Percentiles rank a stretch among this genome's conserved stretches.
Conservation (phyloP, 1,140 invertebrate genomes). For the Lordiphosa mommai region DNA sequence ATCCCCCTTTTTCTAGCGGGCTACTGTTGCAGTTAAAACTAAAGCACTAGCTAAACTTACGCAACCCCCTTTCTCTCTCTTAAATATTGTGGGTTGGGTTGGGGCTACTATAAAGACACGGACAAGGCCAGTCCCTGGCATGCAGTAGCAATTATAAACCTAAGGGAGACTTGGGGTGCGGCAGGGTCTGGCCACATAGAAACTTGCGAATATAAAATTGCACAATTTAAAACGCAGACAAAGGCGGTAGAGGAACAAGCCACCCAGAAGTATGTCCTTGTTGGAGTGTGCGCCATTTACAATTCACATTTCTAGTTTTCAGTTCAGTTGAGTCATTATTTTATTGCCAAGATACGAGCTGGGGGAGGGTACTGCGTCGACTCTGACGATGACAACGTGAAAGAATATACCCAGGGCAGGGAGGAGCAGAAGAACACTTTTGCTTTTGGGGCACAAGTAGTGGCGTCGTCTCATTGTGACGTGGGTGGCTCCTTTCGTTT, state of each 20-base stretch:
- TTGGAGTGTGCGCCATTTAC: slow-evolving; percentile 61
- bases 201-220: slow-evolving; percentile 77
- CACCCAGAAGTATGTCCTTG: slow-evolving; percentile 6
- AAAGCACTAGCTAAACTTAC: slow-evolving; percentile 50
- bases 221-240: slow-evolving; percentile 71
- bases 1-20: too few species aligned
- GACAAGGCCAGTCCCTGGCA: slow-evolving; percentile 45
- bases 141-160: slow-evolving; percentile 60
- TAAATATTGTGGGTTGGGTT: background rate
- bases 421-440: slow-evolving; percentile 50
- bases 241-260: slow-evolving; percentile 4
- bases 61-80: slow-evolving; percentile 10
- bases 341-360: slow-evolving; percentile 73
- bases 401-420: slow-evolving; percentile 27
- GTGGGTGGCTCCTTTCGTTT: slow-evolving; percentile 63
- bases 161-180: slow-evolving; percentile 6
- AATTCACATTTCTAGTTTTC: slow-evolving; percentile 78
- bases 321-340: slow-evolving; percentile 78
- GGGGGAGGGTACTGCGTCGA: slow-evolving; percentile 41
- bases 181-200: slow-evolving; percentile 43
- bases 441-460: slow-evolving; percentile 49
- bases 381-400: slow-evolving; percentile 46
- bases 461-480: slow-evolving; percentile 28
- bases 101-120: background rate
- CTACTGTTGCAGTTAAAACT: slow-evolving; percentile 41